Conservation (phyloP, 2,113 vertebrate genomes). For the Cheilinus undulatus region DNA sequence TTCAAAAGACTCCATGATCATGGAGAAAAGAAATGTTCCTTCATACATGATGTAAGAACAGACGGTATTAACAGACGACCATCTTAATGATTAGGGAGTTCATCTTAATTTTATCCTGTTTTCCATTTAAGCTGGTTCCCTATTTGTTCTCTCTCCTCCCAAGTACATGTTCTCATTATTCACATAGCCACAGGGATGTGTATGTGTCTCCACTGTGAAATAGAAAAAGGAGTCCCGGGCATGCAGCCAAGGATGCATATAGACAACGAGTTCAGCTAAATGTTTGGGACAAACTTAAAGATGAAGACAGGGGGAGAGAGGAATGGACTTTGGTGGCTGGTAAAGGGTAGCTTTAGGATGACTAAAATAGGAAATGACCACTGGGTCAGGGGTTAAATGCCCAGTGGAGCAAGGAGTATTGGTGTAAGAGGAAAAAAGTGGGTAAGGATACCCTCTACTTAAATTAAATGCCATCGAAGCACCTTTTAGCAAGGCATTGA, state of each 20-base stretch:
- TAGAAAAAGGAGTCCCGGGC: constrained; percentile 45
- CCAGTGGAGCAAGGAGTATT: not conserved
- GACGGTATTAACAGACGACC: not conserved
- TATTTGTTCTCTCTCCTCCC: constrained; percentile 62
- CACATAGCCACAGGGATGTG: constrained; percentile 57
- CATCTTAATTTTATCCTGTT: constrained; percentile 60
- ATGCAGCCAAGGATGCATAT: constrained; percentile 53
- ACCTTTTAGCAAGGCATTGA: constrained; percentile 16
- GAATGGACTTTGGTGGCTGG: not conserved
- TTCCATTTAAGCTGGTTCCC: constrained; percentile 47
- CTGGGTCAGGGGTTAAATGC: constrained; percentile 2
- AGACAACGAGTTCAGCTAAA: constrained; percentile 52
- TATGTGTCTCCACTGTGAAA: constrained; percentile 60
- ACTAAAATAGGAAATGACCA: constrained; percentile 2
- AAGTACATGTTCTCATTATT: constrained; percentile 71
- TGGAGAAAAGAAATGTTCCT: not conserved
- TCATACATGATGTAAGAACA: constrained; percentile 12
- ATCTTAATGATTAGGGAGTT: constrained; percentile 43
- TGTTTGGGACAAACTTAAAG: constrained; percentile 55
- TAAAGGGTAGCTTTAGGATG: not conserved
- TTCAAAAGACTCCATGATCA: no score
- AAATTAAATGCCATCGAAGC: constrained; percentile 8
- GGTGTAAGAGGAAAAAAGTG: constrained; percentile 1
- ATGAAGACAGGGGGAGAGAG: constrained; percentile 7
- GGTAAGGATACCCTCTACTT: constrained; percentile 11